Evolutionary conservation across 2,888 invertebrate genomes (phyloP).

Genomic region (Meandrusa payeni): DNA sequence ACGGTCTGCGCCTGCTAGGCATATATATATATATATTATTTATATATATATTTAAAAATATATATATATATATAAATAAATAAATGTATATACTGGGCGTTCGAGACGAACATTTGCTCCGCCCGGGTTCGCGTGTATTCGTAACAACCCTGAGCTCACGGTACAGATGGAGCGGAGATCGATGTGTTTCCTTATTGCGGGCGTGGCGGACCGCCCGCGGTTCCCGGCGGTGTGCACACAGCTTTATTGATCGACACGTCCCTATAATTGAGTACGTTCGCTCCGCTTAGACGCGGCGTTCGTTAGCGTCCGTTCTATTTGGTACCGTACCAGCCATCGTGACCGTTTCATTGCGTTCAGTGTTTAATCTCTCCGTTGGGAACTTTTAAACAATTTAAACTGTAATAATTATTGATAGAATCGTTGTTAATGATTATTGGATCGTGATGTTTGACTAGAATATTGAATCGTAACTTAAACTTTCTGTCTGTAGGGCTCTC

Average conservation of each 20-base stretch:
- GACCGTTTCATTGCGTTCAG: conserved; percentile 10
- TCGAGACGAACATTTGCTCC: too few species aligned
- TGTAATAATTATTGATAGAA: conserved; percentile 9
- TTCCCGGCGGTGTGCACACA: conserved; percentile 24
- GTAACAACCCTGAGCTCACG: conserved; percentile 2
- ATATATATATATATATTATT: too few species aligned
- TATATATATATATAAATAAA: too few species aligned
- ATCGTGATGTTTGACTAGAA: conserved; percentile 5
- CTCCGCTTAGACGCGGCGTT: conserved; percentile 18
- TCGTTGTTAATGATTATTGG: conserved; percentile 10
- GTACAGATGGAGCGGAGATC: conserved; percentile 21
- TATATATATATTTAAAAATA: too few species aligned
- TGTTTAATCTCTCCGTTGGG: conserved; percentile 15
- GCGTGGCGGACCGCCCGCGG: conserved; percentile 27
- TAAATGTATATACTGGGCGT: too few species aligned
- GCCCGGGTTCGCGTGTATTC: background rate
- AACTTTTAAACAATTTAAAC: conserved; percentile 4
- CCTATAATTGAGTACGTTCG: conserved; percentile 29
- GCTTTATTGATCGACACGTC: conserved; percentile 30
- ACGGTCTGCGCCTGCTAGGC: too few species aligned
- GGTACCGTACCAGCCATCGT: conserved; percentile 8
- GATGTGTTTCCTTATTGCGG: conserved; percentile 30
- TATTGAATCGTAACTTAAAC: too few species aligned
- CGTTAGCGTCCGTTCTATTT: conserved; percentile 11
- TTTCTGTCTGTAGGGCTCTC: too few species aligned